These are phyloP conservation scores for Apus apus DNA, from an alignment of 2,113 vertebrate genomes.

Conservation along the genomic window DNA sequence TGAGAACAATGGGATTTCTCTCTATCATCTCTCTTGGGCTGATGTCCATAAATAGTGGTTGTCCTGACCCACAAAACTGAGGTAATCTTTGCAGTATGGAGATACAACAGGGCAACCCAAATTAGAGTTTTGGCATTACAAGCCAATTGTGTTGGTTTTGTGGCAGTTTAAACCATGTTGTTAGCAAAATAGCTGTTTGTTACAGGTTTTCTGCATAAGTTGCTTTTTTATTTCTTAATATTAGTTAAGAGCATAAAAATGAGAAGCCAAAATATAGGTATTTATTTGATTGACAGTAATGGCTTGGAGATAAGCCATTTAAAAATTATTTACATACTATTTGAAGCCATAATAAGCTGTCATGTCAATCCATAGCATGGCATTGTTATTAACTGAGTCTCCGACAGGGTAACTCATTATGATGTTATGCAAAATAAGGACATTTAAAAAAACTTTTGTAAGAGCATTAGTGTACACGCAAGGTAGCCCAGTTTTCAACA, in stretches of 20 bases:
- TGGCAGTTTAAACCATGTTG: conserved; percentile 24
- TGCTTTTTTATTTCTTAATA: conserved; percentile 45
- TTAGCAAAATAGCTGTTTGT: conserved; percentile 44
- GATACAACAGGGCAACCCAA: background rate
- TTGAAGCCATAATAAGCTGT: conserved; percentile 60
- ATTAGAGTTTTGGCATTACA: conserved; percentile 1
- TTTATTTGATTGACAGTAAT: conserved; percentile 65
- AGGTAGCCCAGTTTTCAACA: conserved; percentile 1
- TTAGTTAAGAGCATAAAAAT: conserved; percentile 53
- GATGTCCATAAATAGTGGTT: background rate
- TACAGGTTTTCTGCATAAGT: conserved; percentile 20
- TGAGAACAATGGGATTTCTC: background rate
- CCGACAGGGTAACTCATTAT: background rate
- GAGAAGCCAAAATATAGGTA: conserved; percentile 47
- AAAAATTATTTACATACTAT: conserved; percentile 74
- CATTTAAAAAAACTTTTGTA: conserved; percentile 18
- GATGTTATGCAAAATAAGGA: conserved; percentile 39
- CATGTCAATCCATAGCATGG: conserved; percentile 29
- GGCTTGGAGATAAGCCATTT: conserved; percentile 63
- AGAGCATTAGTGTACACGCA: background rate
- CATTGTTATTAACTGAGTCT: conserved; percentile 50
- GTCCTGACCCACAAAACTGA: background rate
- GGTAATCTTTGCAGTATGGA: background rate
- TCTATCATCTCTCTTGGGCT: background rate
- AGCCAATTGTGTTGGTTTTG: background rate